Percentiles rank a stretch among this genome's conserved stretches.
Evolutionary conservation across 2,797 vertebrate species (phyloP).

Genomic region (Helostoma temminkii): DNA sequence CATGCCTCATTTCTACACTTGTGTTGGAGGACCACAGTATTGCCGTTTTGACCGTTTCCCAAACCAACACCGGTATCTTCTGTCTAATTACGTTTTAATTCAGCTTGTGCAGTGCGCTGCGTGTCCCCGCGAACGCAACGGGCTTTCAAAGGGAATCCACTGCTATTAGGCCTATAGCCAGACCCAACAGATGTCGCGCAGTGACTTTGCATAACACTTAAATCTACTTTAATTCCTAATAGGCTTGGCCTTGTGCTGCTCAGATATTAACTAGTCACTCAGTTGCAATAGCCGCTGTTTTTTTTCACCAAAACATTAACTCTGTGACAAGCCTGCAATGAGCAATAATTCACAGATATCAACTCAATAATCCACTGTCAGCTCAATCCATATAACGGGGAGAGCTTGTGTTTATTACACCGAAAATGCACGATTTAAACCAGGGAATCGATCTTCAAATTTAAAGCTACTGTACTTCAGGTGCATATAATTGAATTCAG

Average conservation of each 20-base stretch:
- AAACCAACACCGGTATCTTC: constrained; percentile 46
- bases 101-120: constrained; percentile 53
- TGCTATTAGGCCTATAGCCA: constrained; percentile 75
- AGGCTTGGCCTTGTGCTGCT: constrained; percentile 80
- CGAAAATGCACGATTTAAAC: constrained; percentile 76
- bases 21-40: constrained; percentile 79
- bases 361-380: constrained; percentile 67
- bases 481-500: constrained; percentile 84
- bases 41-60: constrained; percentile 57
- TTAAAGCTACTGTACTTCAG: constrained; percentile 81
- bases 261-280: constrained; percentile 80
- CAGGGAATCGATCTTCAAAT: constrained; percentile 77
- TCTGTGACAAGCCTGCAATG: constrained; percentile 49
- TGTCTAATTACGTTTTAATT: constrained; percentile 49
- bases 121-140: constrained; percentile 52
- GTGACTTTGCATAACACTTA: constrained; percentile 84
- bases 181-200: constrained; percentile 81
- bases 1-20: constrained; percentile 89
- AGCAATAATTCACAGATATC: constrained; percentile 67
- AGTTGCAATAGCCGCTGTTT: constrained; percentile 57
- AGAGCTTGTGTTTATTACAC: constrained; percentile 65
- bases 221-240: constrained; percentile 86
- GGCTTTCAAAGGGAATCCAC: constrained; percentile 57
- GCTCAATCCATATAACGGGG: constrained; percentile 43
- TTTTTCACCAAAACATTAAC: constrained; percentile 56